phyloP scores from a whole-genome alignment of 2,888 invertebrate species.

The Drosophila vallismaia region DNA sequence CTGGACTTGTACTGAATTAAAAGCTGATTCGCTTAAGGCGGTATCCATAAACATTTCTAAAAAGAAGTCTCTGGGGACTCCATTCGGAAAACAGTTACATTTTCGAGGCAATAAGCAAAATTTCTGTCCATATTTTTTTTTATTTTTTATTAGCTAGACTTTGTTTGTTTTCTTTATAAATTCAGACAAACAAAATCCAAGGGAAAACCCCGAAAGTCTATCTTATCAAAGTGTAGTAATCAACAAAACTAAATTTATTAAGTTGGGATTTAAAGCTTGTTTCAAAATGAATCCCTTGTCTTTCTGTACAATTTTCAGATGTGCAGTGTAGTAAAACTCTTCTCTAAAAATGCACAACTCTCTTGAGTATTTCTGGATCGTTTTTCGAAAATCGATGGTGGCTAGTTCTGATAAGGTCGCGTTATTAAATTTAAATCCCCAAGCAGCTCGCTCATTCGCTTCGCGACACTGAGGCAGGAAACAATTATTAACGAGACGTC shows the following conservation, averaged over 20 bases:
- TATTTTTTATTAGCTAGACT: background rate
- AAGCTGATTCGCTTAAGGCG: background rate
- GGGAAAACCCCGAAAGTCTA: background rate
- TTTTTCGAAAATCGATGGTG: constrained; percentile 4
- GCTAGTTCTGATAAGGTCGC: constrained; percentile 25
- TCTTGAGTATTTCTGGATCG: constrained; percentile 3
- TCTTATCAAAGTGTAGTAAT: background rate
- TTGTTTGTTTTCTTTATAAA: background rate
- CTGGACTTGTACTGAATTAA: constrained; percentile 8
- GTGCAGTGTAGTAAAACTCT: background rate
- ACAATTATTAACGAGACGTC: constrained; percentile 15
- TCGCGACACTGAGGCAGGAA: constrained; percentile 14
- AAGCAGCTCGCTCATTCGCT: constrained; percentile 37
- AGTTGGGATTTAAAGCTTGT: background rate
- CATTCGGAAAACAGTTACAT: background rate
- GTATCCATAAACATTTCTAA: background rate
- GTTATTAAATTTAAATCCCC: constrained; percentile 3
- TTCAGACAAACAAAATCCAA: background rate
- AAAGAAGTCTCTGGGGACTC: background rate
- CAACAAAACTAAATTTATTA: background rate
- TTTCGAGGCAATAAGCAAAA: too few species aligned
- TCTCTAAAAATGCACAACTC: constrained; percentile 11
- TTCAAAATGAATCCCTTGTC: background rate
- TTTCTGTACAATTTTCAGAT: background rate
- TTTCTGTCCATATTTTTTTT: background rate